A percentile compares a stretch with the other conserved stretches of the same genome.
Evolutionary conservation across 1,140 invertebrate species (phyloP).

Genomic region (Sycophila sp.): DNA sequence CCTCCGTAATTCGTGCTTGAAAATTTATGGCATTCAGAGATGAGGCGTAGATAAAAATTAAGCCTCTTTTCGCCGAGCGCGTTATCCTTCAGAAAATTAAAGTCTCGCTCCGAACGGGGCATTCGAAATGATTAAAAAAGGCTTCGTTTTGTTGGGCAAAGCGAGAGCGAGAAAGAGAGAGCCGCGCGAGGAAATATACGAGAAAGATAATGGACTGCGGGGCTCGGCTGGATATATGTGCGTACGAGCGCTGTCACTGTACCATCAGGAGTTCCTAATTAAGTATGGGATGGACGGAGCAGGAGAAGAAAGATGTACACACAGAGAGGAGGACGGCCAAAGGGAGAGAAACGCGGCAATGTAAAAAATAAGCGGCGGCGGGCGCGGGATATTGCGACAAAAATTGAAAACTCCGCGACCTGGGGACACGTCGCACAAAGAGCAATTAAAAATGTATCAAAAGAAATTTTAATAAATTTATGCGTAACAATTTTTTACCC

Average conservation of each 20-base stretch:
- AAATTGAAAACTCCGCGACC: not conserved
- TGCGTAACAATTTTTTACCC: not conserved
- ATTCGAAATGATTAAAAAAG: slow-evolving; percentile 25
- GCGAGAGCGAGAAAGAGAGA: slow-evolving; percentile 31
- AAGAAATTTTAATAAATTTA: not conserved
- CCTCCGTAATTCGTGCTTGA: slow-evolving; percentile 16
- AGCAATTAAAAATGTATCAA: slow-evolving; percentile 16
- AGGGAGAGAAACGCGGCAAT: not conserved
- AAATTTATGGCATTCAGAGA: slow-evolving; percentile 29
- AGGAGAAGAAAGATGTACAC: slow-evolving; percentile 26
- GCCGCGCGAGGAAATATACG: slow-evolving; percentile 33
- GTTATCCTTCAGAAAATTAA: slow-evolving; percentile 38
- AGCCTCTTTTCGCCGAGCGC: not conserved
- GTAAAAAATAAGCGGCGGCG: slow-evolving; percentile 14
- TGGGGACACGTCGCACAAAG: slow-evolving; percentile 6
- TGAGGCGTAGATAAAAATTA: slow-evolving; percentile 20
- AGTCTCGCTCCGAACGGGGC: slow-evolving; percentile 23
- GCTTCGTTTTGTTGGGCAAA: slow-evolving; percentile 5
- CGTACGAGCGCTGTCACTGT: slow-evolving; percentile 24
- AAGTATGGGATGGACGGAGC: slow-evolving; percentile 32
- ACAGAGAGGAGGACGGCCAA: not conserved
- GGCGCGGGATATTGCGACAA: too few relatives aligned
- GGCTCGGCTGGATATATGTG: slow-evolving; percentile 2
- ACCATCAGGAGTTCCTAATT: slow-evolving; percentile 39
- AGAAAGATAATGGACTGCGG: slow-evolving; percentile 37